These are phyloP conservation scores for Ascidia mentula DNA, from an alignment of 23 tunicate genomes.

Conservation along the genomic window DNA sequence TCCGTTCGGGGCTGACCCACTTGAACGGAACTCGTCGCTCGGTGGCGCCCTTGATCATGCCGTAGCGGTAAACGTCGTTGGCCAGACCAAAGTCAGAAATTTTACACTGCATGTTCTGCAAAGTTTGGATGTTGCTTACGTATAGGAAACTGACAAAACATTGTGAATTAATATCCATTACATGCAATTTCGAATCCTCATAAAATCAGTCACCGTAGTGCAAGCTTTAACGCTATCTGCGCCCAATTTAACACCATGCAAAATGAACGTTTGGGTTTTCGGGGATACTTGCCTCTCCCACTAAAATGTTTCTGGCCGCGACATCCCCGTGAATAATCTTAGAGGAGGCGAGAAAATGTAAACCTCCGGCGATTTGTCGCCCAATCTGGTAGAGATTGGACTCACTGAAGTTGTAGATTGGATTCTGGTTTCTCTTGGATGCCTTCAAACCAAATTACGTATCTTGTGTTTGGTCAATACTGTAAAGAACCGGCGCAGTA, in stretches of 20 bases:
- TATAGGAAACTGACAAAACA: too few relatives aligned
- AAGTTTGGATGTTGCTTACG: too few relatives aligned
- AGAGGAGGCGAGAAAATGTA: constrained; percentile 28
- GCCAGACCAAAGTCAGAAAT: constrained; percentile 86
- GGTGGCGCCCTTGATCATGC: constrained; percentile 64
- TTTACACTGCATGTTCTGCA: constrained; percentile 41
- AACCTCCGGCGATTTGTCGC: constrained; percentile 64
- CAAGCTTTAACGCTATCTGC: too few relatives aligned
- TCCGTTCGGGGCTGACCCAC: constrained; percentile 91
- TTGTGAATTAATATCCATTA: too few relatives aligned
- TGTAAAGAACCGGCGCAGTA: neutral
- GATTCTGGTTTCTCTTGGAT: constrained; percentile 20
- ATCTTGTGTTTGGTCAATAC: neutral
- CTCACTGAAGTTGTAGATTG: constrained; percentile 50
- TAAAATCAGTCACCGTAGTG: too few relatives aligned
- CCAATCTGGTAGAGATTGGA: constrained; percentile 37
- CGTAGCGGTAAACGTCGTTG: constrained; percentile 83
- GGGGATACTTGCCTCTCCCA: constrained; percentile 59
- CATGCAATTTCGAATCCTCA: too few relatives aligned
- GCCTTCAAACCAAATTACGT: constrained; percentile 11
- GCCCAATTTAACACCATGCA: too few relatives aligned
- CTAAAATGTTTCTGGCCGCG: constrained; percentile 75
- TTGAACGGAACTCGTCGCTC: constrained; percentile 68
- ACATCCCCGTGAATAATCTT: constrained; percentile 80
- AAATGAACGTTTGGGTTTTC: too few relatives aligned